Conservation (phyloP, 2,797 vertebrate genomes). For the Pantherophis vulpinus region DNA sequence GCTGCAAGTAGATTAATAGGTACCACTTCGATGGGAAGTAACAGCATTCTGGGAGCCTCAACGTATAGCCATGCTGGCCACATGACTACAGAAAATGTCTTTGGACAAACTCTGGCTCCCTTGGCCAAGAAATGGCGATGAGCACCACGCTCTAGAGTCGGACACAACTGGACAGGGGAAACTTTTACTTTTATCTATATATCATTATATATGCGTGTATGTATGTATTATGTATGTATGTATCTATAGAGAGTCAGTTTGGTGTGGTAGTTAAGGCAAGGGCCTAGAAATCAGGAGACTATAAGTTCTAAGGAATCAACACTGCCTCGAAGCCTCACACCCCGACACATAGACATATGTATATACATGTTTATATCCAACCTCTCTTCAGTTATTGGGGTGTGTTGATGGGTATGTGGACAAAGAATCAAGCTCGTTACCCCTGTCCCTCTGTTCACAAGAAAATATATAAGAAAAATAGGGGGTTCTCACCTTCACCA, state of each 20-base stretch:
- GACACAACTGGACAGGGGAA: too few relatives aligned
- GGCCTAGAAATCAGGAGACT: not conserved
- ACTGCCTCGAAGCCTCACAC: not conserved
- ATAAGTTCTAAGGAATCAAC: not conserved
- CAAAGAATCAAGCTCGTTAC: not conserved
- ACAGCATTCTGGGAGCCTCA: too few relatives aligned
- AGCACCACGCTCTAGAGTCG: too few relatives aligned
- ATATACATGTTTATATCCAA: not conserved
- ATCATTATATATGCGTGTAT: too few relatives aligned
- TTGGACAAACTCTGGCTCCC: too few relatives aligned
- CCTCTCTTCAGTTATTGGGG: not conserved
- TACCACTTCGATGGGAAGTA: too few relatives aligned
- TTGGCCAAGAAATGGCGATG: too few relatives aligned
- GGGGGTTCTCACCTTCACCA: not conserved
- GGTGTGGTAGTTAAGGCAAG: not conserved
- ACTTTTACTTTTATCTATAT: too few relatives aligned
- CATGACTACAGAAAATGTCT: too few relatives aligned
- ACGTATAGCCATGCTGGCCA: too few relatives aligned
- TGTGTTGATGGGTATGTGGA: not conserved
- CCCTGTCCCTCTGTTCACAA: not conserved
- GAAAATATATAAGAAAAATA: not conserved
- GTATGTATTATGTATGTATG: not conserved
- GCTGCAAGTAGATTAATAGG: too few relatives aligned
- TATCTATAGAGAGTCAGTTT: not conserved
- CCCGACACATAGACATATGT: not conserved